Base-by-base conservation (phyloP, 2,888 invertebrate genomes). In the Invenusta paracnida region DNA sequence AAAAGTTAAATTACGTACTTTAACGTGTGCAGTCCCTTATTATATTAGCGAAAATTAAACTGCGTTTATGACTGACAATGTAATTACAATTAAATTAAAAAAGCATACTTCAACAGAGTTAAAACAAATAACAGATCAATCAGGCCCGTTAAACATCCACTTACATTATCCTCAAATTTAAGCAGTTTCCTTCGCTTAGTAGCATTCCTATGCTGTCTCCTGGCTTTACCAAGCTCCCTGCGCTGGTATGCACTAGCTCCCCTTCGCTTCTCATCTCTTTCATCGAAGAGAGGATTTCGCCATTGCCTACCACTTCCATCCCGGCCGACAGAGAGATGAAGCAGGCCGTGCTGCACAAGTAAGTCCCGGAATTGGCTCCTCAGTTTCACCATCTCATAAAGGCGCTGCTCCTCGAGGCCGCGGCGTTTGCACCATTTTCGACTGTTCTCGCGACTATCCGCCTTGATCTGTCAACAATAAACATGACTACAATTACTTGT, bases 321-420 rank as follows among this genome's bases (percentile, higher is more conserved):
- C n/a, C n/a, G n/a, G 87, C 0, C 87, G 87, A 31, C 88, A 88
- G 67, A 89, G 88, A 84, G 91, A 83, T 1, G n/a, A 23, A 85
- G 5, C 82, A 92, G 88, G 29, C 90, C 90, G 86, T 91, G 90
- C 85, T 91, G 91, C 89, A 90, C 86, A 17, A 97, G 92, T 87
- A 97, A 93, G 85, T 95, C 94, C 89, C 95, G 94, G 89, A 97
- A 95, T 91, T 99, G 99, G 29, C 94, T 93, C 48, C 96, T 93
- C 1, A 99, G 92, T 92, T 98, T 98, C 0, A 95, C 96, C 89
- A 97, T 95, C 92, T 99, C 99, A 90, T 98, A 99, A 89, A 99
- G 95, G 28, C 99, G 93, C 91, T 99, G 98, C 90, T 99, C 98
- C 91, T 99, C 98, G 2, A 99, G 93, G 0, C 97, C 97, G 86